These are phyloP conservation scores for Vireo griseus DNA, from an alignment of 2,797 vertebrate genomes.

Conservation along the genomic window DNA sequence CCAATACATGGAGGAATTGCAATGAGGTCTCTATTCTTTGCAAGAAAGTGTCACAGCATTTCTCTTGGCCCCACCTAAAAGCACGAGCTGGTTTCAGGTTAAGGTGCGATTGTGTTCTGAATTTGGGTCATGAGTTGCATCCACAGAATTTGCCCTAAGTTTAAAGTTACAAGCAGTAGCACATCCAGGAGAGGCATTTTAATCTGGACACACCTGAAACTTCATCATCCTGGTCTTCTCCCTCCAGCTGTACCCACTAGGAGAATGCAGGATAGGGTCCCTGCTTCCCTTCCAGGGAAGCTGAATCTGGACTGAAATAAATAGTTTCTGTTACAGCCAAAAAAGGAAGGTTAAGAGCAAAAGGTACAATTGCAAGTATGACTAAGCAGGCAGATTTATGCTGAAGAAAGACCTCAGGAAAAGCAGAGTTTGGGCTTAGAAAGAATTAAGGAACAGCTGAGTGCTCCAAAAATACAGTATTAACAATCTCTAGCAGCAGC, in stretches of 20 bases:
- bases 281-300: constrained; percentile 1
- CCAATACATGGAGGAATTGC: neutral
- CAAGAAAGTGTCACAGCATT: neutral
- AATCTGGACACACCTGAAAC: neutral
- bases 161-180: neutral
- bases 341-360: neutral
- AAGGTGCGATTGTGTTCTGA: neutral
- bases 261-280: neutral
- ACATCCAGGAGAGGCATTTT: neutral
- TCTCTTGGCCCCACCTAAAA: neutral
- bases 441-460: constrained; percentile 41
- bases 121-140: fast-evolving
- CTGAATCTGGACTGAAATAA: neutral
- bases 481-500: constrained; percentile 51
- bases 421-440: neutral
- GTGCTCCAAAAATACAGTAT: constrained; percentile 35
- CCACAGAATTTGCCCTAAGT: neutral
- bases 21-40: neutral
- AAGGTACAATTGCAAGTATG: constrained; percentile 45
- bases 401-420: neutral
- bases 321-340: neutral
- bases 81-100: neutral
- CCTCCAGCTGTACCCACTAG: neutral
- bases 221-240: neutral
- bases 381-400: constrained; percentile 53